These are phyloP conservation scores for Argynnis bischoffii DNA, from an alignment of 2,888 invertebrate species.

Conservation along the genomic window DNA sequence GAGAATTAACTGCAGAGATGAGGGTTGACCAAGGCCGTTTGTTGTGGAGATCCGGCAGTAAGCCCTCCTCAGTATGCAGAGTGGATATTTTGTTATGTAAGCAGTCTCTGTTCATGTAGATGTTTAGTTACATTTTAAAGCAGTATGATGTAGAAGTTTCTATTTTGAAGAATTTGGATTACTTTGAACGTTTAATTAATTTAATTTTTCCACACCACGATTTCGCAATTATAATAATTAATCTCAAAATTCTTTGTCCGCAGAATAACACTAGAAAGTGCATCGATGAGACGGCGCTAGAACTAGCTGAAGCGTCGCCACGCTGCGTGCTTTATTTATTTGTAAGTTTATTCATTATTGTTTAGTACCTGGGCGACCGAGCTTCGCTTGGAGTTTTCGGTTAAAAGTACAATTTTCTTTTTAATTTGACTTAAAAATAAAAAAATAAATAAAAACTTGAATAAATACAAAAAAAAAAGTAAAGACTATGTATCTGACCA, in stretches of 20 bases:
- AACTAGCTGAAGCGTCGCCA: slow-evolving; percentile 58
- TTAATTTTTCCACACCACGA: background rate
- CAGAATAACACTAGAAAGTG: slow-evolving; percentile 63
- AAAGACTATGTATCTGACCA: too few relatives aligned
- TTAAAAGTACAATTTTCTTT: too few relatives aligned
- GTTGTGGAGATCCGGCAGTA: slow-evolving; percentile 65
- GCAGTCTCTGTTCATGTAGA: background rate
- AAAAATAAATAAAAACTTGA: too few relatives aligned
- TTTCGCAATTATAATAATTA: background rate
- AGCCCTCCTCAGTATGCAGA: slow-evolving; percentile 24
- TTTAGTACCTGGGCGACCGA: too few relatives aligned
- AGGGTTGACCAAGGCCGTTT: slow-evolving; percentile 74
- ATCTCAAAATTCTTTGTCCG: slow-evolving; percentile 48
- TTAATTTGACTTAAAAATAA: too few relatives aligned
- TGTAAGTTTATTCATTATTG: slow-evolving; percentile 57
- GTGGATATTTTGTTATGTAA: slow-evolving; percentile 28
- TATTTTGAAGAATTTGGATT: too few relatives aligned
- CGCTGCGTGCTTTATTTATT: slow-evolving; percentile 65
- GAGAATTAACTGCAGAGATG: slow-evolving; percentile 43
- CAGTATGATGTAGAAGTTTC: too few relatives aligned
- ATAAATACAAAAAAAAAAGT: too few relatives aligned
- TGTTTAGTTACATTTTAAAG: background rate
- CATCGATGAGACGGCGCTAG: slow-evolving; percentile 69
- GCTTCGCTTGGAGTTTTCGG: too few relatives aligned
- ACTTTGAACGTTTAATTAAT: too few relatives aligned